Evolutionary conservation across 2,888 invertebrate genomes (phyloP).

Genomic region (Blastobasis adustella): DNA sequence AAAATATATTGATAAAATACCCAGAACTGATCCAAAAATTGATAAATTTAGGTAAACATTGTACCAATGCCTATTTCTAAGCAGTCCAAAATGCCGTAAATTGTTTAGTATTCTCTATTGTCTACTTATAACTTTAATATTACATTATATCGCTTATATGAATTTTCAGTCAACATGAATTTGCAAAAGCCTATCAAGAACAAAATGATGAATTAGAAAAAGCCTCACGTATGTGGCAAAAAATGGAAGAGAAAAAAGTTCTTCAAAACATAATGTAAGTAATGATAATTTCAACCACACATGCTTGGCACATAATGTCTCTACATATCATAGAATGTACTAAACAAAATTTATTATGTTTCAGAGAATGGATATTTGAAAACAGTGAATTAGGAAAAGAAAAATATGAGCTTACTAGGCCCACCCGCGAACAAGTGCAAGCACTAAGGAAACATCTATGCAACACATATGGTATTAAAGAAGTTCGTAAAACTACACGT

Average conservation of each 20-base stretch:
- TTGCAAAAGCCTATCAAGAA: slow-evolving; percentile 45
- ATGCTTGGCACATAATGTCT: too few species aligned
- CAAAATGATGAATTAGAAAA: slow-evolving; percentile 53
- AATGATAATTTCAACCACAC: background rate
- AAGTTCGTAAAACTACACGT: slow-evolving; percentile 57
- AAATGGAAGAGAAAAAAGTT: slow-evolving; percentile 52
- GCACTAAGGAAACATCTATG: slow-evolving; percentile 77
- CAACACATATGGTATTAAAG: slow-evolving; percentile 66
- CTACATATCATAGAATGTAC: background rate
- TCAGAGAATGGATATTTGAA: slow-evolving; percentile 82
- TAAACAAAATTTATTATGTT: slow-evolving; percentile 19
- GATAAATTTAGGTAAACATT: slow-evolving; percentile 28
- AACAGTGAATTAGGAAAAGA: slow-evolving; percentile 80
- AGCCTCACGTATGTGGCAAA: slow-evolving; percentile 44
- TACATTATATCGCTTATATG: too few species aligned
- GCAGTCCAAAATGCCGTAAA: slow-evolving; percentile 1
- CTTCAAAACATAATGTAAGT: slow-evolving; percentile 55
- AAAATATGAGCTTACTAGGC: slow-evolving; percentile 78
- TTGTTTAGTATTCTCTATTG: too few species aligned
- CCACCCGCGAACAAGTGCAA: slow-evolving; percentile 84
- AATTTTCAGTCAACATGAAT: slow-evolving; percentile 31
- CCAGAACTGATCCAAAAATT: slow-evolving; percentile 36
- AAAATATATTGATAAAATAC: slow-evolving; percentile 87
- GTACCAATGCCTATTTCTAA: too few species aligned
- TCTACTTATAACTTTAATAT: too few species aligned